Evolutionary conservation across 2,797 vertebrate genomes (phyloP).

Genomic region (Simalia tracyae): DNA sequence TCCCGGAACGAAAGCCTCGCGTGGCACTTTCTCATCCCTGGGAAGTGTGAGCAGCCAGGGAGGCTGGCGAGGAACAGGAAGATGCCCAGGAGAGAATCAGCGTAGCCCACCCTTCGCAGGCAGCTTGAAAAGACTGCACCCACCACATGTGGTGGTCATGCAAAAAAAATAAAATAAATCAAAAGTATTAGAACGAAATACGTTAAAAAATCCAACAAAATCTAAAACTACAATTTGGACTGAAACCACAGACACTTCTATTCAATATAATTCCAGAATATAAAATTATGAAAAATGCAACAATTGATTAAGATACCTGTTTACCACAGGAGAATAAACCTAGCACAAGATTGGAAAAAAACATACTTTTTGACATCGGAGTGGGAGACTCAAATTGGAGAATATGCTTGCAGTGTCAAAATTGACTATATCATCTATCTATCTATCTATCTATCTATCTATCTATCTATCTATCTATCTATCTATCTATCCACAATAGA

Average conservation of each 20-base stretch:
- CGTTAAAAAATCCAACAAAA: background rate
- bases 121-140: too few species aligned
- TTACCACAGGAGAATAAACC: background rate
- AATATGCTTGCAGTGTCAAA: background rate
- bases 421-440: background rate
- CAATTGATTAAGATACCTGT: background rate
- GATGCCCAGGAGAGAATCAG: too few species aligned
- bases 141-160: too few species aligned
- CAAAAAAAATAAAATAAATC: too few species aligned
- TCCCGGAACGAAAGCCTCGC: too few species aligned
- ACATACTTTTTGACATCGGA: background rate
- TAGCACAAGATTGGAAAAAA: background rate
- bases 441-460: background rate
- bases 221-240: background rate
- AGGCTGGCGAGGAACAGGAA: too few species aligned
- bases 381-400: background rate
- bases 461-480: background rate
- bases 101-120: too few species aligned
- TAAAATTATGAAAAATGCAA: background rate
- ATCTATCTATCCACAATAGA: background rate
- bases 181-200: too few species aligned
- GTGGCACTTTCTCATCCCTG: too few species aligned
- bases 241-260: background rate
- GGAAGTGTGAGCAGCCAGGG: too few species aligned
- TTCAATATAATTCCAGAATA: background rate